phyloP scores from a whole-genome alignment of 2,113 vertebrate species.

The Cryptotis parvus region DNA sequence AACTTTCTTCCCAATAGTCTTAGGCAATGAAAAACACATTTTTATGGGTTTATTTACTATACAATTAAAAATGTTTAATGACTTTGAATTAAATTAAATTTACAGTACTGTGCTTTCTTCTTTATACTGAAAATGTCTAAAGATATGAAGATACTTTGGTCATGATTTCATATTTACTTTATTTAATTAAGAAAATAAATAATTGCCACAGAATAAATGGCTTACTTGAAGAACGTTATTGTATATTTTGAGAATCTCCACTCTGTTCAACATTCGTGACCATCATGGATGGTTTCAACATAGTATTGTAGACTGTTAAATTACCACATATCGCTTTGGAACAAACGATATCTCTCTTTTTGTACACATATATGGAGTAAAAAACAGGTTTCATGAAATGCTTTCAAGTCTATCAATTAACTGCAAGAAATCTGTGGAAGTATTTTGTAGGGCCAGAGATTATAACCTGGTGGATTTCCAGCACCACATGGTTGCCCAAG shows the following conservation, averaged over 20 bases:
- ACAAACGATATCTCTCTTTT: not conserved
- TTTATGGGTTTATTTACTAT: not conserved
- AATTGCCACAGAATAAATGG: not conserved
- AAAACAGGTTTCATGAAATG: not conserved
- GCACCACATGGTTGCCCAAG: too few relatives aligned
- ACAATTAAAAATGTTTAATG: not conserved
- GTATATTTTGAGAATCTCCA: not conserved
- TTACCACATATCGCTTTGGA: not conserved
- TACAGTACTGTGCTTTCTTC: not conserved
- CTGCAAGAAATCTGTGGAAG: too few relatives aligned
- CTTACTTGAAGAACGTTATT: not conserved
- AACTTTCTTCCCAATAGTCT: too few relatives aligned
- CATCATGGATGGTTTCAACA: not conserved
- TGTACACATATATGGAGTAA: not conserved
- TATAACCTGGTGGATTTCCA: too few relatives aligned
- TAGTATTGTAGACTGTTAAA: not conserved
- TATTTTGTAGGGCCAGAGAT: too few relatives aligned
- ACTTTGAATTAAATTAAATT: slow-evolving; percentile 9
- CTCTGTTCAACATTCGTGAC: not conserved
- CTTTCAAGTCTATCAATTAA: too few relatives aligned
- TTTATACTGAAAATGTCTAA: not conserved
- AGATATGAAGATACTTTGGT: not conserved
- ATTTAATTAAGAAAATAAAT: slow-evolving; percentile 9
- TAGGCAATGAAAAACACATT: not conserved
- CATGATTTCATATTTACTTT: not conserved